Evolutionary conservation across 2,888 invertebrate genomes (phyloP), one percentile per base, ranked within the genome.

Genomic region (Heliconius erato): DNA sequence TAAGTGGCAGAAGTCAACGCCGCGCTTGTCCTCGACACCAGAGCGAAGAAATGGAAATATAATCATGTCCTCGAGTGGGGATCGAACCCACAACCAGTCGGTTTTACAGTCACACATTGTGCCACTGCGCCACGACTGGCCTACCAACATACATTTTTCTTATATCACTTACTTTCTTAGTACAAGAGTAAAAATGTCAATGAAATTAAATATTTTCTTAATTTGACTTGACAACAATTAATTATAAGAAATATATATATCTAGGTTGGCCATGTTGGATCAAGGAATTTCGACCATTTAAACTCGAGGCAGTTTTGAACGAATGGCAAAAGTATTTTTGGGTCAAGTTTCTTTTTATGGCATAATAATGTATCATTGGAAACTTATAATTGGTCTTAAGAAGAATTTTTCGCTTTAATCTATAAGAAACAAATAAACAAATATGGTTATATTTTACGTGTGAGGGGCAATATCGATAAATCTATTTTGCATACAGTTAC

Each of bases 251-350:
- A 81, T 79, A 82, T 81, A 67, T 65, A 67, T 67, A 81, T 71
- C 74, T 85, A 80, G 82, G 78, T 81, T 85, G 68, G 63, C 84
- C 86, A 84, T 83, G 79, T 84, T 81, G 76, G 74, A 81, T 76
- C 59, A 40, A 65, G 84, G 78, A 79, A 81, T 78, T 68, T 68
- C 68, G 78, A 68, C 67, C 67, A 78, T 78, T 78, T 78, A 78
- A 78, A 78, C 23, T 68, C 78, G 78, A 49, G 28, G 49, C 78
- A 68, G 68, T 78, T 78, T 78, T 78, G 78, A 78, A 65, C 44
- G 78, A 81, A 63, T 68, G 67, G 76, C 67, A 71, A 65, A 81
- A 78, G 78, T 54, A 78, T 81, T 76, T 81, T 78, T 71, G 63
- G 72, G 79, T 77, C 76, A 74, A 81, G 76, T 76, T 76, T 49